Percentiles rank a stretch among this genome's conserved stretches.
Conservation (phyloP, 2,113 vertebrate species). For the Salvelinus namaycush region DNA sequence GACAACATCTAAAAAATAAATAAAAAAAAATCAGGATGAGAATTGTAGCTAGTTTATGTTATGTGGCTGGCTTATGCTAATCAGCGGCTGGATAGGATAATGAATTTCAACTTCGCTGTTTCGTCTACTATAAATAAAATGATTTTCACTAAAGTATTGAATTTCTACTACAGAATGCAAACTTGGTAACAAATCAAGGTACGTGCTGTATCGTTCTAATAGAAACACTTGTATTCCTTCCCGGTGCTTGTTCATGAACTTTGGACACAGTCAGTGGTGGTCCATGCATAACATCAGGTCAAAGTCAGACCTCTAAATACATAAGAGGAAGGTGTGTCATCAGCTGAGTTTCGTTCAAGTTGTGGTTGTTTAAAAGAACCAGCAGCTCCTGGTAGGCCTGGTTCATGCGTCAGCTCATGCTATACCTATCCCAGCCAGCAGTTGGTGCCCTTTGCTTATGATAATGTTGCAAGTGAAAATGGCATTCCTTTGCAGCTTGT, state of each 20-base stretch:
- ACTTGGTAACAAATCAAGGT: background rate
- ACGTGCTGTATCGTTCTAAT: background rate
- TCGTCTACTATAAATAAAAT: conserved; percentile 57
- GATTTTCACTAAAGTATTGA: conserved; percentile 43
- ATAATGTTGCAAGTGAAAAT: background rate
- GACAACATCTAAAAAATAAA: conserved; percentile 15
- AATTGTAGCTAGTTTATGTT: background rate
- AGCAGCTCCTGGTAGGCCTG: background rate
- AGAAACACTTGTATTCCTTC: background rate
- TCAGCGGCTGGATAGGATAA: background rate
- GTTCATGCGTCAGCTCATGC: background rate
- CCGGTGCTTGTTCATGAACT: background rate
- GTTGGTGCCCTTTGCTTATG: conserved; percentile 26
- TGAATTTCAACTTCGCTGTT: conserved; percentile 28
- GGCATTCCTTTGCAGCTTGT: background rate
- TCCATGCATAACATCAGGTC: too few species aligned
- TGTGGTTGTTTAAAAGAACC: background rate
- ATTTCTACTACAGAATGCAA: conserved; percentile 12
- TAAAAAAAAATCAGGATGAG: background rate
- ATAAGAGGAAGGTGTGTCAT: background rate
- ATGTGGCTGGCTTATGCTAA: background rate
- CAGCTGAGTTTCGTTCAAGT: too few species aligned
- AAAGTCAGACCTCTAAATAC: background rate
- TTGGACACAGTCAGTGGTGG: background rate
- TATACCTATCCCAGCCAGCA: conserved; percentile 36